Evolutionary conservation across 2,113 vertebrate species (phyloP).

Genomic region (Sisor rabdophorus): DNA sequence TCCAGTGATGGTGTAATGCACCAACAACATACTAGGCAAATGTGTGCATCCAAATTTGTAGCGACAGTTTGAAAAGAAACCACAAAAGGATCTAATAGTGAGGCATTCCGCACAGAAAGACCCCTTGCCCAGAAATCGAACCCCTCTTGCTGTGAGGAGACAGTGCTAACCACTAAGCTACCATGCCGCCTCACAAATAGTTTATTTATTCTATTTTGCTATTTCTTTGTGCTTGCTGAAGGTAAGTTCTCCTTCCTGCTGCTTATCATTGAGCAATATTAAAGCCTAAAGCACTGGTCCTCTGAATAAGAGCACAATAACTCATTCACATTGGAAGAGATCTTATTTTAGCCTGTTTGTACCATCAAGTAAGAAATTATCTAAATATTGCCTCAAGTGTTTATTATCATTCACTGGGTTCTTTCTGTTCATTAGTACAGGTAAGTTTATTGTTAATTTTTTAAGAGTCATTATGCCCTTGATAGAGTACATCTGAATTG

Average conservation of each 20-base stretch:
- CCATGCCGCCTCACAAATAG: constrained; percentile 20
- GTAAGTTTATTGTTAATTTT: constrained; percentile 63
- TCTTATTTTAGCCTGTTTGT: constrained; percentile 45
- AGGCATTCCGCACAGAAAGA: too few species aligned
- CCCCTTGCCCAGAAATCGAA: too few species aligned
- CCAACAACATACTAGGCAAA: too few species aligned
- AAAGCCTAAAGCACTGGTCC: constrained; percentile 42
- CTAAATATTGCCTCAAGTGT: constrained; percentile 13
- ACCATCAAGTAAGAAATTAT: constrained; percentile 16
- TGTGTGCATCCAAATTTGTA: too few species aligned
- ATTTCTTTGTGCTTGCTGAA: constrained; percentile 27
- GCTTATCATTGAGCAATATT: constrained; percentile 44
- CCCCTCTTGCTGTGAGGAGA: too few species aligned
- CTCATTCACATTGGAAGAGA: constrained; percentile 47
- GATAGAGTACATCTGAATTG: too few species aligned
- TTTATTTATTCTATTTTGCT: not conserved
- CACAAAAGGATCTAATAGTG: too few species aligned
- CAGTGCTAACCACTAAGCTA: too few species aligned
- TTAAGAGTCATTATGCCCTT: not conserved
- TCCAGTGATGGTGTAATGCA: too few species aligned
- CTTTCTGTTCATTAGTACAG: constrained; percentile 47
- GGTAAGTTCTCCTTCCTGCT: constrained; percentile 56
- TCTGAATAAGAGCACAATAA: constrained; percentile 46
- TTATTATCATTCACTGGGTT: constrained; percentile 62
- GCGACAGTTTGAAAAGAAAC: too few species aligned